These are phyloP conservation scores for Fratercula arctica DNA, from an alignment of 2,797 vertebrate genomes.

Conservation along the genomic window DNA sequence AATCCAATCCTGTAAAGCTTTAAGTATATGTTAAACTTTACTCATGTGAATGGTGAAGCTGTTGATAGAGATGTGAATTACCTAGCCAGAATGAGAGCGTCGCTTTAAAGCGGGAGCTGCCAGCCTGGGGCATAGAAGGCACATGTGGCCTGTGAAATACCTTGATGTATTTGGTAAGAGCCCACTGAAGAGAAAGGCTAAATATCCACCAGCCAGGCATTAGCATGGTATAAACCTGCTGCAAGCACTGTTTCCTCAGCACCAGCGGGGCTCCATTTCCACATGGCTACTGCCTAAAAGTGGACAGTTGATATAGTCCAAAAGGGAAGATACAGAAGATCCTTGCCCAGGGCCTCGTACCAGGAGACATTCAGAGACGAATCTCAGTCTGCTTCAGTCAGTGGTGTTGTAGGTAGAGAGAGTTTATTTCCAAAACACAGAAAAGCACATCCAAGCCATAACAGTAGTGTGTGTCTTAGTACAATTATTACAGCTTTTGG, in stretches of 20 bases:
- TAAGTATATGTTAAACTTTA: not conserved
- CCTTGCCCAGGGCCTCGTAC: not conserved
- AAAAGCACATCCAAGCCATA: not conserved
- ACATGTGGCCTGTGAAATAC: not conserved
- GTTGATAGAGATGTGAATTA: not conserved
- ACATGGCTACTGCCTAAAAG: not conserved
- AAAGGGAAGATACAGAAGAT: not conserved
- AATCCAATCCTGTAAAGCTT: not conserved
- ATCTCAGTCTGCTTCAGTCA: not conserved
- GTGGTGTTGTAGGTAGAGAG: not conserved
- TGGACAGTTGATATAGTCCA: not conserved
- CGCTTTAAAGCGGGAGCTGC: not conserved
- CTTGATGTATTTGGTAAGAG: not conserved
- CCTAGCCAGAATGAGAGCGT: not conserved
- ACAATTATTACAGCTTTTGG: not conserved
- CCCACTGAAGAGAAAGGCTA: not conserved
- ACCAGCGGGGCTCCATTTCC: not conserved
- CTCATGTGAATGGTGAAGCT: not conserved
- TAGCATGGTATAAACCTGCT: not conserved
- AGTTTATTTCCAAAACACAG: not conserved
- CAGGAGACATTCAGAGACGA: fast-evolving
- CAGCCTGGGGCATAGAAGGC: not conserved
- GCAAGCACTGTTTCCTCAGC: not conserved
- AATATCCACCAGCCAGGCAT: not conserved
- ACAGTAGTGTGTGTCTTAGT: not conserved